These are phyloP conservation scores for Oscheius sp. DNA, from an alignment of 2,888 invertebrate genomes.

Conservation along the genomic window DNA sequence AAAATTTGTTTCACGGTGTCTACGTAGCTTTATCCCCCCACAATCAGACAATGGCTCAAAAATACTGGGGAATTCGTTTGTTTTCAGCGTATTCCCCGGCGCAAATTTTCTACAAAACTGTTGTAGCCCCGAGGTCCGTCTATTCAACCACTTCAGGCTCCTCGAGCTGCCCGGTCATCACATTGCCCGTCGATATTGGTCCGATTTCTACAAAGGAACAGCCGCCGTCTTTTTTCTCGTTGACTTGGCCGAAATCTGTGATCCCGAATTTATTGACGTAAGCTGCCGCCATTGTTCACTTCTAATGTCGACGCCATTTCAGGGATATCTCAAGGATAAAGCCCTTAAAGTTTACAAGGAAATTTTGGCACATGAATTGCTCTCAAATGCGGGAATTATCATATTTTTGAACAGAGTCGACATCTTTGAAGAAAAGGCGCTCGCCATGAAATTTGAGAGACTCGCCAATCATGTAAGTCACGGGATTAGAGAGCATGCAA, in stretches of 20 bases:
- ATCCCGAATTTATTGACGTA: slow-evolving; percentile 53
- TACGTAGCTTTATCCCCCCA: no score
- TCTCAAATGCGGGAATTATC: slow-evolving; percentile 40
- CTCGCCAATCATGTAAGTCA: slow-evolving; percentile 44
- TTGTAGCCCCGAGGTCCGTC: no score
- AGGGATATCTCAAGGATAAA: slow-evolving; percentile 57
- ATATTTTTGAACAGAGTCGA: slow-evolving; percentile 51
- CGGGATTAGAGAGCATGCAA: neutral
- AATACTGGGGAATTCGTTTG: no score
- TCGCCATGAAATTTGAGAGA: slow-evolving; percentile 47
- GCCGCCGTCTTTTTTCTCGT: slow-evolving; percentile 49
- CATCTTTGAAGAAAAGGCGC: slow-evolving; percentile 49
- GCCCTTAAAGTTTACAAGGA: slow-evolving; percentile 46
- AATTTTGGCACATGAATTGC: slow-evolving; percentile 28
- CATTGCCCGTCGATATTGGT: slow-evolving; percentile 52
- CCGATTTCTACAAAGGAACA: slow-evolving; percentile 45
- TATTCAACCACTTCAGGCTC: slow-evolving; percentile 39
- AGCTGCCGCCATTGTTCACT: neutral
- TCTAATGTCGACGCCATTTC: slow-evolving; percentile 34
- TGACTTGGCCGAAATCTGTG: slow-evolving; percentile 58
- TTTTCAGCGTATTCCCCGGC: no score
- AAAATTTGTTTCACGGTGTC: no score
- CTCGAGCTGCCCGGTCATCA: slow-evolving; percentile 62
- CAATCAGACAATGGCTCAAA: no score
- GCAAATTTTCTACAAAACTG: no score